Evolutionary conservation across 2,797 vertebrate species (phyloP), one percentile per base, ranked within the genome.

Genomic region (Dendrocincla fuliginosa): DNA sequence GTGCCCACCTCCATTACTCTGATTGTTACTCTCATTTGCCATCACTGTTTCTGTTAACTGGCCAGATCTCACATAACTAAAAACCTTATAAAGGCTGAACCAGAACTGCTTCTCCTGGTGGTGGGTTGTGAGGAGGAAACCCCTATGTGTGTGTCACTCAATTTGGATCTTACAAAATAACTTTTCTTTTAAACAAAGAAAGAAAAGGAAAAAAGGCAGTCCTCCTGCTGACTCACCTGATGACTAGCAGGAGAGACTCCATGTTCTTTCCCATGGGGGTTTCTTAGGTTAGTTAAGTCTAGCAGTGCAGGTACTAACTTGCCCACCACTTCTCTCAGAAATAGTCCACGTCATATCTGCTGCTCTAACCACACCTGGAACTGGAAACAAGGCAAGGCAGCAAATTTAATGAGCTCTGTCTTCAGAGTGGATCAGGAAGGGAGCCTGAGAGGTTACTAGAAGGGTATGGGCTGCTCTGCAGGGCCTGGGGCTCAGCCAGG

Each of bases 361-460:
- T 91, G 83, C 79, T 94, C 19, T 82, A 57, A 84, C 73, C 94
- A 80, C 81, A 35, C 94, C 95, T 93, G 68, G n/a, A 73, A 14
- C 75, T 89, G 68, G 73, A 84, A 94, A 76, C 65, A 87, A 47
- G 64, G 74, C 22, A 39, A 73, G 37, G 79, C 84, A 95, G 55
- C 56, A 63, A 17, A 79, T 63, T 44, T 55, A 88, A 88, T 56
- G 55, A 91, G 85, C 55, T 88, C 47, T 61, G 91, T 57, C 82
- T 83, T 83, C 63, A 59, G 65, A 64, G 42, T 6, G 24, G 57
- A 53, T 89, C 46, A 55, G 75, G 69, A 49, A 27, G 35, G 20
- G 61, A 73, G 57, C 44, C 22, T 50, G 16, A 44, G 82, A 81
- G 87, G 89, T 91, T 85, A 49, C 61, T n/a, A 47, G 82, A 47